Conservation (phyloP, 2,888 invertebrate species). For the Trichogramma evanescens region DNA sequence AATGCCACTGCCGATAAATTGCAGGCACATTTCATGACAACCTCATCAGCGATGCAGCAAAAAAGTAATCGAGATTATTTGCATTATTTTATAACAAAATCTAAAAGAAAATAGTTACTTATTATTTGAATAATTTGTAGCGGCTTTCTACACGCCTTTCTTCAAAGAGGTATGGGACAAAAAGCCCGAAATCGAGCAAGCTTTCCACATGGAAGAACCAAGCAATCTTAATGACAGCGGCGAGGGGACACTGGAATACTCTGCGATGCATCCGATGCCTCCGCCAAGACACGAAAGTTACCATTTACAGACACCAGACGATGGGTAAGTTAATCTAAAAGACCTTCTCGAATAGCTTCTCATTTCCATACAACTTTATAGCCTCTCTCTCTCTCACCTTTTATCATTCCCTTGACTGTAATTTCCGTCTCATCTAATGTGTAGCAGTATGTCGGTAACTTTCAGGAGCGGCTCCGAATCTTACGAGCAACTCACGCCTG, state of each 20-base stretch:
- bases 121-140: slow-evolving; percentile 48
- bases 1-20: slow-evolving; percentile 85
- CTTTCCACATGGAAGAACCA: slow-evolving; percentile 79
- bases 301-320: slow-evolving; percentile 56
- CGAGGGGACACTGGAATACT: slow-evolving; percentile 61
- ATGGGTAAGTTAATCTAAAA: slow-evolving; percentile 47
- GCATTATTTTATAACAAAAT: too few relatives aligned
- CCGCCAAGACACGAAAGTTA: slow-evolving; percentile 75
- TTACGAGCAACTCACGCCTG: slow-evolving; percentile 55
- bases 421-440: slow-evolving; percentile 36
- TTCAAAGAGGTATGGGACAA: slow-evolving; percentile 95
- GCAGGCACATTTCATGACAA: slow-evolving; percentile 87
- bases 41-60: slow-evolving; percentile 74
- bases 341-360: not conserved
- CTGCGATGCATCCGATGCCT: slow-evolving; percentile 58
- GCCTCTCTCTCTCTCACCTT: slow-evolving; percentile 18
- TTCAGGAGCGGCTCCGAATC: slow-evolving; percentile 52
- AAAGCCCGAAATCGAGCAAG: slow-evolving; percentile 89
- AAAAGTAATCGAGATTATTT: slow-evolving; percentile 58
- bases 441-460: slow-evolving; percentile 48
- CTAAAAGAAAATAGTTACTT: not conserved
- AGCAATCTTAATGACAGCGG: slow-evolving; percentile 58
- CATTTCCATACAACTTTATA: not conserved
- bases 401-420: slow-evolving; percentile 3
- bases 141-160: slow-evolving; percentile 90